Evolutionary conservation across 2,113 vertebrate genomes (phyloP).

Genomic region (Cavia porcellus): DNA sequence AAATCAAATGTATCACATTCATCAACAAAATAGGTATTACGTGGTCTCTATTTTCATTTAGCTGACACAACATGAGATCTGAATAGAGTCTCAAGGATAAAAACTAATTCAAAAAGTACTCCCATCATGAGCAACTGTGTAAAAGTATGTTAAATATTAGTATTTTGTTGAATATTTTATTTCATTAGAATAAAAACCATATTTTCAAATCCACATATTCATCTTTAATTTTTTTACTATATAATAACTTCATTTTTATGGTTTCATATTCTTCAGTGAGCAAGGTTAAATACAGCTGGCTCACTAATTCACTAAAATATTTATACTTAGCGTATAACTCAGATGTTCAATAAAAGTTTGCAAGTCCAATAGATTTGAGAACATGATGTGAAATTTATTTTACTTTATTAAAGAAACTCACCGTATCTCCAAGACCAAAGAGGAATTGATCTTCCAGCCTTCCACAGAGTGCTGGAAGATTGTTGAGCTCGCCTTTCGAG

Average conservation of each 20-base stretch:
- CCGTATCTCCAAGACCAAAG: conserved; percentile 93
- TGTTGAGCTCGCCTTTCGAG: conserved; percentile 87
- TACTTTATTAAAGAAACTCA: conserved; percentile 84
- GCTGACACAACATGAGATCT: background rate
- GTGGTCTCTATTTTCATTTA: background rate
- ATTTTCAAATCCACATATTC: conserved; percentile 56
- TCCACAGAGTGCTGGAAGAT: conserved; percentile 88
- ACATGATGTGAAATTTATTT: conserved; percentile 54
- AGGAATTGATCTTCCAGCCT: conserved; percentile 93
- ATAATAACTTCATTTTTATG: conserved; percentile 63
- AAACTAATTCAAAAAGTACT: conserved; percentile 52
- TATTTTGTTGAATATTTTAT: conserved; percentile 36
- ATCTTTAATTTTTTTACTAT: background rate
- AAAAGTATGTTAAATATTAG: conserved; percentile 17
- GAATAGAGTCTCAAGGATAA: conserved; percentile 22
- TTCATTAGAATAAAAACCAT: conserved; percentile 4
- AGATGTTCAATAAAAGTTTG: conserved; percentile 61
- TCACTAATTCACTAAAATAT: conserved; percentile 66
- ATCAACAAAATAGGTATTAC: background rate
- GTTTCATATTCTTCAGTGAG: conserved; percentile 2
- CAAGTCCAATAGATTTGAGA: conserved; percentile 4
- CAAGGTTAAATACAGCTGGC: conserved; percentile 50
- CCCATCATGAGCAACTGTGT: background rate
- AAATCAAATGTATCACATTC: background rate
- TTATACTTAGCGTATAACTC: conserved; percentile 68